Conservation (phyloP, 1,140 invertebrate genomes). For the Cryptotermes secundus region DNA sequence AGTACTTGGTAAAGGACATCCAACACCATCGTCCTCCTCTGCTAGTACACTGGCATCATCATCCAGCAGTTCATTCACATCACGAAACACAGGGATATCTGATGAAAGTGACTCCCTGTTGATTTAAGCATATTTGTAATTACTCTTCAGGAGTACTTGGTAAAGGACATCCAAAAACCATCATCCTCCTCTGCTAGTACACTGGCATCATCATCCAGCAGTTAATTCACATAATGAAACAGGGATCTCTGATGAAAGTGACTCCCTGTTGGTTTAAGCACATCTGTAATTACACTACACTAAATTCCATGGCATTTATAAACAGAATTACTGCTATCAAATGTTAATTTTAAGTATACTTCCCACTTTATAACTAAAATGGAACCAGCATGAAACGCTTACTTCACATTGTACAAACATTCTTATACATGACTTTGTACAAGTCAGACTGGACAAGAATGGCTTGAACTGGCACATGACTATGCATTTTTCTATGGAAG, state of each 20-base stretch:
- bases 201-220: conserved; percentile 59
- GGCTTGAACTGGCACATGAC: too few relatives aligned
- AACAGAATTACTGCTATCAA: too few relatives aligned
- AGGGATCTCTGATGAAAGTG: conserved; percentile 38
- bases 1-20: conserved; percentile 81
- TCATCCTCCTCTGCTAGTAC: conserved; percentile 72
- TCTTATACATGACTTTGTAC: too few relatives aligned
- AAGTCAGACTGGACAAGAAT: too few relatives aligned
- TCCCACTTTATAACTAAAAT: too few relatives aligned
- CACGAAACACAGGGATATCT: conserved; percentile 39
- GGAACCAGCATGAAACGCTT: too few relatives aligned
- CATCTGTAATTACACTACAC: conserved; percentile 51
- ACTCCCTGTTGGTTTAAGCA: conserved; percentile 30
- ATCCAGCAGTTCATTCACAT: conserved; percentile 53
- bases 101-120: conserved; percentile 35
- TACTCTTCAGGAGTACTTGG: conserved; percentile 77
- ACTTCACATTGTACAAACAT: too few relatives aligned
- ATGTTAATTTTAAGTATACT: too few relatives aligned
- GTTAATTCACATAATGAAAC: conserved; percentile 46
- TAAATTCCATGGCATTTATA: background rate
- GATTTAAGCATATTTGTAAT: conserved; percentile 7
- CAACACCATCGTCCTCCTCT: conserved; percentile 75
- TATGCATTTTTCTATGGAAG: too few relatives aligned
- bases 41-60: conserved; percentile 59
- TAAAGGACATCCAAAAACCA: conserved; percentile 73